Percentiles rank a stretch among this genome's conserved stretches.
phyloP scores from a whole-genome alignment of 2,113 vertebrate species.

The Campylomormyrus numenius region DNA sequence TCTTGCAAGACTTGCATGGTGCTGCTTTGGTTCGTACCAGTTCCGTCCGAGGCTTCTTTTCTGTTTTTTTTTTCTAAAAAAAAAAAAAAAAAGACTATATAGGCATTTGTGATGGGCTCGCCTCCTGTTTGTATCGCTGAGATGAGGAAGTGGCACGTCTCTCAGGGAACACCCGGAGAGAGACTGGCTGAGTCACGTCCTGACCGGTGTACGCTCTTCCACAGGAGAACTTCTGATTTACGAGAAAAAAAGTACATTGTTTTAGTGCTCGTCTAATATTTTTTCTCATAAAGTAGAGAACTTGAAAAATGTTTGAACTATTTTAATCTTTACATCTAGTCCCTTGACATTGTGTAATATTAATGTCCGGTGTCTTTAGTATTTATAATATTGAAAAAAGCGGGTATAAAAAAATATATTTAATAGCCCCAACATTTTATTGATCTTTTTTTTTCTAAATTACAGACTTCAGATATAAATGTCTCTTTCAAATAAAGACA shows the following conservation, averaged over 20 bases:
- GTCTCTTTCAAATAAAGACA: conserved; percentile 77
- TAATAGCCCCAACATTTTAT: conserved; percentile 79
- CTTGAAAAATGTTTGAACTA: conserved; percentile 81
- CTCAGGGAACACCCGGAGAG: conserved; percentile 33
- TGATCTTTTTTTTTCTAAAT: conserved; percentile 81
- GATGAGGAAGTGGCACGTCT: conserved; percentile 39
- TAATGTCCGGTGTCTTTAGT: conserved; percentile 88
- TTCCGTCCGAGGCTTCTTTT: conserved; percentile 62
- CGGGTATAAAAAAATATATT: conserved; percentile 90
- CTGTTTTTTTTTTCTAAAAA: conserved; percentile 21
- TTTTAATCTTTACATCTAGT: conserved; percentile 78
- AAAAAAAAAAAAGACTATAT: conserved; percentile 41
- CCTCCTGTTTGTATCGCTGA: conserved; percentile 51
- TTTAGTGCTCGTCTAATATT: conserved; percentile 63
- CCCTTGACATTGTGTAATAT: conserved; percentile 77
- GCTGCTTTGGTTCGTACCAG: conserved; percentile 67
- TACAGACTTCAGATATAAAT: conserved; percentile 80
- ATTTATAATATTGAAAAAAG: conserved; percentile 95
- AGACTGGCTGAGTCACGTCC: conserved; percentile 49
- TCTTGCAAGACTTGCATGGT: conserved; percentile 80
- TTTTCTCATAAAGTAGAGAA: conserved; percentile 76
- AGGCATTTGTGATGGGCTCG: conserved; percentile 54
- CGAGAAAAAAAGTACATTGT: conserved; percentile 53
- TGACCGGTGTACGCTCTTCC: conserved; percentile 44
- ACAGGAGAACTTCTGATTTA: conserved; percentile 36